phyloP scores from a whole-genome alignment of 1,140 invertebrate genomes.

The Euglossa dilemma region DNA sequence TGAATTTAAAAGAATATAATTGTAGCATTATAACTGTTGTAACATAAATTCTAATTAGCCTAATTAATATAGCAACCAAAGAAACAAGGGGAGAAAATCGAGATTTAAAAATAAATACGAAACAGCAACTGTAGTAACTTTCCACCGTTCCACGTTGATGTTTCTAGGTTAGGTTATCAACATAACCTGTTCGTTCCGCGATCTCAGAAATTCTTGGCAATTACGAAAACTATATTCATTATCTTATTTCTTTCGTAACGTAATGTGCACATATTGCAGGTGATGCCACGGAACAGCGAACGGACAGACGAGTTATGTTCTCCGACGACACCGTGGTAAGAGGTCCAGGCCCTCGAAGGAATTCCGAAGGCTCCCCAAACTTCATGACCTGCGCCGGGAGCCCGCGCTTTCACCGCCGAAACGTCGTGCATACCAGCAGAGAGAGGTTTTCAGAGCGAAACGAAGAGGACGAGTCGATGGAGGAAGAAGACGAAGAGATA shows the following conservation, averaged over 20 bases:
- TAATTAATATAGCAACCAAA: too few relatives aligned
- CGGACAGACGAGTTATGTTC: constrained; percentile 65
- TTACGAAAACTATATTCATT: too few relatives aligned
- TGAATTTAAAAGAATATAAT: too few relatives aligned
- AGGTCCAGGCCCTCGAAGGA: constrained; percentile 68
- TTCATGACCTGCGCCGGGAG: constrained; percentile 78
- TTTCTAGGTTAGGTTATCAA: too few relatives aligned
- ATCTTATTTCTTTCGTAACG: not conserved
- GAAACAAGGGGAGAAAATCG: too few relatives aligned
- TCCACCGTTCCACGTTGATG: too few relatives aligned
- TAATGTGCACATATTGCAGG: constrained; percentile 30
- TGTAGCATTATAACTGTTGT: too few relatives aligned
- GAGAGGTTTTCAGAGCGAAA: constrained; percentile 72
- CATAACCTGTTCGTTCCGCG: too few relatives aligned
- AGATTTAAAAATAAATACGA: too few relatives aligned
- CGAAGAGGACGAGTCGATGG: constrained; percentile 77
- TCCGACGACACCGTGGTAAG: constrained; percentile 54
- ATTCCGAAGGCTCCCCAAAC: constrained; percentile 79
- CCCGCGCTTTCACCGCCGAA: constrained; percentile 72
- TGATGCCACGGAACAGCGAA: constrained; percentile 49
- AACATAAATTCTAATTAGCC: too few relatives aligned
- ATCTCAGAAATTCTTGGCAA: too few relatives aligned
- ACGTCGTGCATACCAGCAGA: constrained; percentile 27
- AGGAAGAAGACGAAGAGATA: constrained; percentile 70
- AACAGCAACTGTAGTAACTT: too few relatives aligned